These are phyloP conservation scores for Creontiades dilutus DNA, from an alignment of 2,888 invertebrate species.

Conservation along the genomic window DNA sequence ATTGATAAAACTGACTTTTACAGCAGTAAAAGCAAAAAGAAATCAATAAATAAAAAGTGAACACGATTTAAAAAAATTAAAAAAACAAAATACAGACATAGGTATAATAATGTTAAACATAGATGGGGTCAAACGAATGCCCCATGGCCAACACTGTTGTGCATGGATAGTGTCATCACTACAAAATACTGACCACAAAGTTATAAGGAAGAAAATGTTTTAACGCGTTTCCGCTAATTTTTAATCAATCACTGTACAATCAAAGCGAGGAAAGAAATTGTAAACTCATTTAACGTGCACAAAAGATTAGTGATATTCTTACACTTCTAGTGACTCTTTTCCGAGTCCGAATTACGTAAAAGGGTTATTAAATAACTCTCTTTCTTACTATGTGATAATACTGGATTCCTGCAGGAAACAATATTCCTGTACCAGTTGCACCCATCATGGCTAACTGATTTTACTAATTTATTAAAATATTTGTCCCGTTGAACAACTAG, in stretches of 20 bases:
- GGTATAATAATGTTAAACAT: not conserved
- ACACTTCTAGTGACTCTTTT: constrained; percentile 5
- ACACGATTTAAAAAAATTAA: not conserved
- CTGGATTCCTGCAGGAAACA: constrained; percentile 20
- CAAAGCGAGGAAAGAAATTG: constrained; percentile 25
- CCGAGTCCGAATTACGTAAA: constrained; percentile 33
- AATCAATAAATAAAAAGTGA: constrained; percentile 11
- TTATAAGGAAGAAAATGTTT: not conserved
- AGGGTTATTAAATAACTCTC: constrained; percentile 55
- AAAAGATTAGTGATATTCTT: constrained; percentile 5
- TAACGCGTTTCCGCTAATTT: constrained; percentile 63
- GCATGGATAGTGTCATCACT: not conserved
- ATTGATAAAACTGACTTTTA: constrained; percentile 28
- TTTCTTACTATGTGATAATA: constrained; percentile 28
- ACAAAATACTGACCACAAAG: constrained; percentile 49
- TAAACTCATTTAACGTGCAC: not conserved
- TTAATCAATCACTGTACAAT: constrained; percentile 48
- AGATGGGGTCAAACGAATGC: not conserved
- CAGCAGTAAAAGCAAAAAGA: not conserved
- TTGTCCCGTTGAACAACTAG: not conserved
- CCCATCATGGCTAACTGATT: not conserved
- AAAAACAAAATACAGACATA: no score
- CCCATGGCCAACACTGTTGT: not conserved
- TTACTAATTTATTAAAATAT: not conserved
- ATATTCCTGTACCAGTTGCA: not conserved